Evolutionary conservation across 1,140 invertebrate genomes (phyloP), one percentile per base, ranked within the genome.

Genomic region (Solenopsis fugax): DNA sequence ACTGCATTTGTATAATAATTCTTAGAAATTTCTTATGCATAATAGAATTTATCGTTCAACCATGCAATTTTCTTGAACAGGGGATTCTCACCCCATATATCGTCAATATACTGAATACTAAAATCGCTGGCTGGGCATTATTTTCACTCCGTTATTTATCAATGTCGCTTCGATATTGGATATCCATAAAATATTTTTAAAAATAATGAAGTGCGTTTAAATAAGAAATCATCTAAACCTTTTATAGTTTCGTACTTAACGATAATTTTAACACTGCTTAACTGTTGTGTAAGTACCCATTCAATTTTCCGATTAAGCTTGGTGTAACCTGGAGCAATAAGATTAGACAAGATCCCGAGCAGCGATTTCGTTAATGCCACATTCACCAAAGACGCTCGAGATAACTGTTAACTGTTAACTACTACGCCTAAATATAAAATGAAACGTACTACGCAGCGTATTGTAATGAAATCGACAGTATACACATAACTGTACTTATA

Each of bases 391-490:
- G 29, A 12, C 41, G 34, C 4, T 48, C 18, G 4, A 73, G 45
- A 73, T 82, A 73, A 16, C 10, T 41, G 4, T 81, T 60, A 58
- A 82, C 37, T 82, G 41, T 41, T 7, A 41, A 41, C 7, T 29
- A 81, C 21, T 7, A 7, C 13, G 29, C 7, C 41, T 12, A 13
- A 24, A 41, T 9, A 7, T 54, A 18, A 6, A 18, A 29, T 48
- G 4, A 56, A 73, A 34, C 10, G n/a, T 50, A 13, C 41, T 37
- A 24, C 18, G 34, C n/a, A n/a, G 10, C 4, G 12, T n/a, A 41
- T 2, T 34, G 18, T 48, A 75, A 84, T 75, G n/a, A 75, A 75
- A 84, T 60, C n/a, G 13, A 56, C 48, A 13, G 21, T 78, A 21
- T n/a, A 48, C 34, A 34, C 34, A 76, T 62, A 29, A 77, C 41